Percentiles rank a stretch among this genome's conserved stretches.
These are phyloP conservation scores for Anthopleura xanthogrammica DNA, from an alignment of 92 coral and sea anemone species.

Conservation along the genomic window DNA sequence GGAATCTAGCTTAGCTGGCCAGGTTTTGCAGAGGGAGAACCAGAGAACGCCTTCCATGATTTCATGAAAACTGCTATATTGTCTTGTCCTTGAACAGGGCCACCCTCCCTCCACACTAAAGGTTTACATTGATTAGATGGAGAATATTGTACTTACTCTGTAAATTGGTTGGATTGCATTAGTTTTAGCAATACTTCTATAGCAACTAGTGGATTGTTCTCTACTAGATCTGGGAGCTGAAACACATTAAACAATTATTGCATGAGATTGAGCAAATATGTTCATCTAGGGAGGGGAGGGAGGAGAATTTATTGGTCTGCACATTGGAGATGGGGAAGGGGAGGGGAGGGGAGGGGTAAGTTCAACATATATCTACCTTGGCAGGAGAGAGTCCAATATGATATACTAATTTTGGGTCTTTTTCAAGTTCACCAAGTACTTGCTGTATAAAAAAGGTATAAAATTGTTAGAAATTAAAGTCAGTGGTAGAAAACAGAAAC, in stretches of 20 bases:
- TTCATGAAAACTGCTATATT: no score
- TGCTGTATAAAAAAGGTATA: slow-evolving; percentile 42
- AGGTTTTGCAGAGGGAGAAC: no score
- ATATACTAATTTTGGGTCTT: slow-evolving; percentile 95
- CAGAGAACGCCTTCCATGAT: no score
- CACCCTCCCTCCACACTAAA: neutral
- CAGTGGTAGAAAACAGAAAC: neutral
- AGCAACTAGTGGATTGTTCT: slow-evolving; percentile 94
- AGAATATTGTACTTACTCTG: slow-evolving; percentile 66
- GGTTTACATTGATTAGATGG: no score
- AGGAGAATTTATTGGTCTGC: neutral
- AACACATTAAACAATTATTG: neutral
- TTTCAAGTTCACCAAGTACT: slow-evolving; percentile 93
- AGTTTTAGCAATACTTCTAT: slow-evolving; percentile 91
- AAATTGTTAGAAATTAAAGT: neutral
- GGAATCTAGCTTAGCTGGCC: no score
- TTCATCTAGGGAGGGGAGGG: neutral
- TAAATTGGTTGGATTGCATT: slow-evolving; percentile 97
- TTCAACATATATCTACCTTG: slow-evolving; percentile 50
- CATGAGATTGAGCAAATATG: neutral
- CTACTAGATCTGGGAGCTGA: slow-evolving; percentile 96
- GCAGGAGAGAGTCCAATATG: slow-evolving; percentile 97
- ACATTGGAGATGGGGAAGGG: slow-evolving; percentile 81
- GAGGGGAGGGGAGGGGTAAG: neutral
- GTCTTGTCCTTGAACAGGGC: no score